Base-by-base conservation (phyloP, 2,888 invertebrate species). In the Drosophila falleni region DNA sequence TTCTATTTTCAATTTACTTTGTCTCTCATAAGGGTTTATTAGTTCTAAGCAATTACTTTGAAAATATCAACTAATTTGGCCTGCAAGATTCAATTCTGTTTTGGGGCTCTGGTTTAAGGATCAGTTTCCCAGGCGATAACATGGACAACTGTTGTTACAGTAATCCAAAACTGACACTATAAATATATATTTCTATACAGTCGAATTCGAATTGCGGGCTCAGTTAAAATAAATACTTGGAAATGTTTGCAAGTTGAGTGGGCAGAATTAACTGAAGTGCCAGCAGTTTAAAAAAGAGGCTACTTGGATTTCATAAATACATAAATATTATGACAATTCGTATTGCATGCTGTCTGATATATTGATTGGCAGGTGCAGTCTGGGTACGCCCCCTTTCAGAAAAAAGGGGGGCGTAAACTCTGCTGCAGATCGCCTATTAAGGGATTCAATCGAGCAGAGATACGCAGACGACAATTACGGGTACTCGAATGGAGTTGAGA, bases 361-460 rank as follows among this genome's bases (percentile, higher is more conserved):
- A 61, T 71, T 51, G 78, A 73, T 53, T 49, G 11, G 69, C 75
- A 78, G 79, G 74, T 76, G 75, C 75, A 74, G 74, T 37, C 46
- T 13, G 23, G 13, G 3, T 51, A 76, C 74, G 64, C 75, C 74
- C 69, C 63, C 13, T 13, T 37, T n/a, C 9, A 44, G 9, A 2
- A 26, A 54, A 47, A 58, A 55, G 5, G 39, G 61, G 78, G 78
- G 78, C 65, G 78, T 78, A 13, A 37, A 63, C 49, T 10, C 26
- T 11, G 37, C 35, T 42, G 41, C 42, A 50, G 65, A 73, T 47
- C 44, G 53, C 19, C 37, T 47, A 78, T 78, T 75, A 78, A 71
- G 61, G 11, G 71, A 71, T 44, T 65, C 71, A 75, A 80, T 78
- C 64, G 46, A 66, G 71, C 78, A 44, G 44, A 47, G 46, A 44